Percentiles rank a stretch among this genome's conserved stretches.
These are phyloP conservation scores for Gymnothorax javanicus DNA, from an alignment of 2,797 vertebrate genomes.

Conservation along the genomic window DNA sequence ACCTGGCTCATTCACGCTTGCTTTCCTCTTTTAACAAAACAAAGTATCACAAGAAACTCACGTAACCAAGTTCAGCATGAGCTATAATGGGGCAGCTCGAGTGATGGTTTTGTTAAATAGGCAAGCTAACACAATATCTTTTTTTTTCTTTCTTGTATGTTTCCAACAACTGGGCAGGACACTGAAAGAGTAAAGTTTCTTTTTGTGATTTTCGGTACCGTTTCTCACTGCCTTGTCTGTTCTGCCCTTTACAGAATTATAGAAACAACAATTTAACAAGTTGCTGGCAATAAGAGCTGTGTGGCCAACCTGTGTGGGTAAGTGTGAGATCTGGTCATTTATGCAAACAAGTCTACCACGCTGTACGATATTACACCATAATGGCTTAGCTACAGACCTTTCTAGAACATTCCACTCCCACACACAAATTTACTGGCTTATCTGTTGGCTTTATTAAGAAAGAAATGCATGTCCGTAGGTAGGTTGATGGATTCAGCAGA, in stretches of 20 bases:
- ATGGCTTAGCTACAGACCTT: too few species aligned
- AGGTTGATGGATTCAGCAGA: too few species aligned
- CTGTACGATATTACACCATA: too few species aligned
- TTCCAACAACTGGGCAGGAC: neutral
- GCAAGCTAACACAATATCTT: neutral
- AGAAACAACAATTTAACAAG: neutral
- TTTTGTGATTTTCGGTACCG: neutral
- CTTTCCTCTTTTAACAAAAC: neutral
- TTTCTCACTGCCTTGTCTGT: neutral
- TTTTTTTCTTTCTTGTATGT: neutral
- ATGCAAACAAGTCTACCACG: too few species aligned
- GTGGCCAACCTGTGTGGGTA: too few species aligned
- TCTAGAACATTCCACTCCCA: too few species aligned
- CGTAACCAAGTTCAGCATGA: neutral
- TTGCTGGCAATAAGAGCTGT: too few species aligned
- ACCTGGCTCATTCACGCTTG: neutral
- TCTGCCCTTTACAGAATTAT: neutral
- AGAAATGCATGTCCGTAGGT: too few species aligned
- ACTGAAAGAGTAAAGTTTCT: neutral
- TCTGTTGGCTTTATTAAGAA: too few species aligned
- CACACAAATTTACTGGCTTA: too few species aligned
- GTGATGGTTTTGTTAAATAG: neutral
- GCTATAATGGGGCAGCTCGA: too few species aligned
- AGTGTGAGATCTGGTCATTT: too few species aligned
- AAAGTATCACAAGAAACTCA: neutral